Conservation (phyloP, 1,140 invertebrate species). For the Goniozus legneri region DNA sequence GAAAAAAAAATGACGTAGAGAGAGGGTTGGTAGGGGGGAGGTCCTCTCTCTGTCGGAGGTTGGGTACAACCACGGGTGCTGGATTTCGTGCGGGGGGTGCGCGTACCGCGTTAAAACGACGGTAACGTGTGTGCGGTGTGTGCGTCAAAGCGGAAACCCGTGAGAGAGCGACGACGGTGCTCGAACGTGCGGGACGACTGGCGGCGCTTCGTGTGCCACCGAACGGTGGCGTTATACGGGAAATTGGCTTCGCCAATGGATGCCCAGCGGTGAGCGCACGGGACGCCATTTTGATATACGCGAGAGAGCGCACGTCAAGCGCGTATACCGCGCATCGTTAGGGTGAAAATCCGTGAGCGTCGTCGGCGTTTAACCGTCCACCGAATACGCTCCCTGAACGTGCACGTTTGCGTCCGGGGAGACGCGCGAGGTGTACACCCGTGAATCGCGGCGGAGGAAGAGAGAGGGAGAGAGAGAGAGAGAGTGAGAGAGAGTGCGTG, state of each 20-base stretch:
- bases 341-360: slow-evolving; percentile 10
- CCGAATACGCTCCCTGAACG: neutral
- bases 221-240: slow-evolving; percentile 26
- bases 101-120: slow-evolving; percentile 25
- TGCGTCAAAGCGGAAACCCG: too few relatives aligned
- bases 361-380: neutral
- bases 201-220: slow-evolving; percentile 14
- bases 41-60: slow-evolving; percentile 9
- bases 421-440: too few relatives aligned
- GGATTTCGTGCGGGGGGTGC: neutral
- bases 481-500: slow-evolving; percentile 3
- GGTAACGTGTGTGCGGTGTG: slow-evolving; percentile 20
- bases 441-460: neutral
- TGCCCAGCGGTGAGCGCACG: slow-evolving; percentile 42
- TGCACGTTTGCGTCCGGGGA: too few relatives aligned
- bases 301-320: slow-evolving; percentile 42
- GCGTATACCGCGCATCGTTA: slow-evolving; percentile 19
- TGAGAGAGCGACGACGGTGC: too few relatives aligned
- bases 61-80: neutral
- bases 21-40: neutral
- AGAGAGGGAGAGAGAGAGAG: neutral
- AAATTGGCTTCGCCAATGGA: slow-evolving; percentile 35
- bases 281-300: slow-evolving; percentile 52
- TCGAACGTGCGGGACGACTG: too few relatives aligned
- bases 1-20: slow-evolving; percentile 35